Percentiles rank a stretch among this genome's conserved stretches.
Evolutionary conservation across 2,888 invertebrate genomes (phyloP).

Genomic region (Xylocampa areola): DNA sequence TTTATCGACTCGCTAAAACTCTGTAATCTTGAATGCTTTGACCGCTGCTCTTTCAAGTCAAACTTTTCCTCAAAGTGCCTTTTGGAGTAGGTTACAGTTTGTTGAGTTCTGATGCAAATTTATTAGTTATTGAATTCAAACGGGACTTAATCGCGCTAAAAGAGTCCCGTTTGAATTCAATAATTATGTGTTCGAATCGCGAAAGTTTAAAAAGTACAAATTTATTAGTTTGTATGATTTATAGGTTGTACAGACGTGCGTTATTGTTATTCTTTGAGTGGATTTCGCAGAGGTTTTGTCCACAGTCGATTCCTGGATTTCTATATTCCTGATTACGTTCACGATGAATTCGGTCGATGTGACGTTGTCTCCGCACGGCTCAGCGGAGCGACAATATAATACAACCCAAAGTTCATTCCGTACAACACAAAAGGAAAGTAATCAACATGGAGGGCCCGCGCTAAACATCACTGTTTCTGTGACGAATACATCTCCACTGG

Average conservation of each 20-base stretch:
- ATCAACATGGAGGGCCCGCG: conserved; percentile 35
- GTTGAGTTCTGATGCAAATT: neutral
- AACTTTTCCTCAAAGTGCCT: neutral
- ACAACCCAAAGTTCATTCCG: conserved; percentile 39
- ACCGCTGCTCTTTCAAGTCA: neutral
- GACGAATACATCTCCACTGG: neutral
- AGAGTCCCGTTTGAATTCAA: no score
- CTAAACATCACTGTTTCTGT: conserved; percentile 11
- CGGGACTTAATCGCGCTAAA: no score
- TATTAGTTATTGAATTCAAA: neutral
- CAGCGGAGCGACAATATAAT: conserved; percentile 14
- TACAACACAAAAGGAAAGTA: conserved; percentile 50
- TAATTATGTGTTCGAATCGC: no score
- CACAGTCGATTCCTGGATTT: neutral
- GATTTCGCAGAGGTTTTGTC: no score
- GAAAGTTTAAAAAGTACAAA: no score
- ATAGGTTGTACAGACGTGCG: no score
- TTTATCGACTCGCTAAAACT: neutral
- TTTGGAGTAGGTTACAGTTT: neutral
- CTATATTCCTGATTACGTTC: neutral
- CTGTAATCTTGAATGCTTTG: conserved; percentile 10
- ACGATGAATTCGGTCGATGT: neutral
- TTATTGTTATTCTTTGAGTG: no score
- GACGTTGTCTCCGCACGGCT: neutral
- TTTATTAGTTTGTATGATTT: no score